A percentile compares a stretch with the other conserved stretches of the same genome.
Conservation (phyloP, 2,113 vertebrate genomes). For the Onychorhynchus coronatus region DNA sequence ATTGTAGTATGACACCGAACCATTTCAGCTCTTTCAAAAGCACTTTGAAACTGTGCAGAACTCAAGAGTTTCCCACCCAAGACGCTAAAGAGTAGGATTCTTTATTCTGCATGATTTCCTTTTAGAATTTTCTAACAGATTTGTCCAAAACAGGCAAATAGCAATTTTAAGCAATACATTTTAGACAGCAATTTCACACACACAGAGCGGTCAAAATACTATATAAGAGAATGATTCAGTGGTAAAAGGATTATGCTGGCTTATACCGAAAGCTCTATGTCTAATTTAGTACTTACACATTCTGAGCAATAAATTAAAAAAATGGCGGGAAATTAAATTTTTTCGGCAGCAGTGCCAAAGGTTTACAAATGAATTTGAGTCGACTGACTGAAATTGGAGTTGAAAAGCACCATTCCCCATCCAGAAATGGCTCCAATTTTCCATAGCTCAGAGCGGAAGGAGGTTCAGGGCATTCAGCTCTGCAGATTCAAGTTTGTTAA, state of each 20-base stretch:
- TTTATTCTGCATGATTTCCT: not conserved
- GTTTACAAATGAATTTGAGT: not conserved
- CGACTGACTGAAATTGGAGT: not conserved
- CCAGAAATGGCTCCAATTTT: not conserved
- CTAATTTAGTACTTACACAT: not conserved
- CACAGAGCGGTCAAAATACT: not conserved
- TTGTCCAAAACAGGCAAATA: not conserved
- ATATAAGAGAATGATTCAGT: not conserved
- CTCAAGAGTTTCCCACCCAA: not conserved
- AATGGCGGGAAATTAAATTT: not conserved
- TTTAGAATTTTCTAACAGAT: not conserved
- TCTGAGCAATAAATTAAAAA: not conserved
- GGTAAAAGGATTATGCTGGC: conserved; percentile 5
- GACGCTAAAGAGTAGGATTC: not conserved
- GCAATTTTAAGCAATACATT: not conserved
- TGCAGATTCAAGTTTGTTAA: not conserved
- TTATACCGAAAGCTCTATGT: not conserved
- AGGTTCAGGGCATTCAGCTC: not conserved
- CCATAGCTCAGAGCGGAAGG: not conserved
- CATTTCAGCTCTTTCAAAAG: not conserved
- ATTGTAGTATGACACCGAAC: not conserved
- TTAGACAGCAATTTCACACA: not conserved
- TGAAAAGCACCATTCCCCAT: not conserved
- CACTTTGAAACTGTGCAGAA: not conserved
- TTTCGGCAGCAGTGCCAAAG: not conserved